Evolutionary conservation across 2,888 invertebrate genomes (phyloP).

Genomic region (Drosophila melanosoma): DNA sequence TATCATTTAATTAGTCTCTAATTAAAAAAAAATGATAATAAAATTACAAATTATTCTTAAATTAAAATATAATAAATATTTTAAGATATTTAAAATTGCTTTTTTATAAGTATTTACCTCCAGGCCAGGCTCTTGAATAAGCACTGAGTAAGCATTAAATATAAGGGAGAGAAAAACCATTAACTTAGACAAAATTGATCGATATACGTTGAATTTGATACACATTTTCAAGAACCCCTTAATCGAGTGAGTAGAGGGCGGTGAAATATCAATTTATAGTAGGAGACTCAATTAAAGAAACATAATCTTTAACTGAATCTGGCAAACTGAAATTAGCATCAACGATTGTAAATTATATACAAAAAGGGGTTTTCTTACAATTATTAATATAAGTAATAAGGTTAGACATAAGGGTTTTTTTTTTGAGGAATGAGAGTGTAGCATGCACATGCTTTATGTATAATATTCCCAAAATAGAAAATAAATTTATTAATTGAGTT

Average conservation of each 20-base stretch:
- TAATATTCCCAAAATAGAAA: not conserved
- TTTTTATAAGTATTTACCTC: slow-evolving; percentile 74
- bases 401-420: not conserved
- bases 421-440: not conserved
- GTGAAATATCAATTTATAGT: slow-evolving; percentile 47
- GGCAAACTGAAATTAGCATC: slow-evolving; percentile 10
- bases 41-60: not conserved
- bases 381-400: not conserved
- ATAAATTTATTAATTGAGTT: not conserved
- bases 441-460: slow-evolving; percentile 48
- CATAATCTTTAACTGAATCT: slow-evolving; percentile 23
- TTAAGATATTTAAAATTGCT: not conserved
- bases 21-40: not conserved
- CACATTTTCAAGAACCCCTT: slow-evolving; percentile 22
- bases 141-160: slow-evolving; percentile 80
- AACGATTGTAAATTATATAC: slow-evolving; percentile 10
- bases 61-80: not conserved
- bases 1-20: not conserved
- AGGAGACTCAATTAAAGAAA: slow-evolving; percentile 34
- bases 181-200: slow-evolving; percentile 42
- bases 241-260: slow-evolving; percentile 47
- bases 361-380: slow-evolving; percentile 7
- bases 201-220: slow-evolving; percentile 1
- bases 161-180: slow-evolving; percentile 59
- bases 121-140: slow-evolving; percentile 83